Conservation (phyloP, 2,797 vertebrate genomes). For the Ptychobarbus kaznakovi region DNA sequence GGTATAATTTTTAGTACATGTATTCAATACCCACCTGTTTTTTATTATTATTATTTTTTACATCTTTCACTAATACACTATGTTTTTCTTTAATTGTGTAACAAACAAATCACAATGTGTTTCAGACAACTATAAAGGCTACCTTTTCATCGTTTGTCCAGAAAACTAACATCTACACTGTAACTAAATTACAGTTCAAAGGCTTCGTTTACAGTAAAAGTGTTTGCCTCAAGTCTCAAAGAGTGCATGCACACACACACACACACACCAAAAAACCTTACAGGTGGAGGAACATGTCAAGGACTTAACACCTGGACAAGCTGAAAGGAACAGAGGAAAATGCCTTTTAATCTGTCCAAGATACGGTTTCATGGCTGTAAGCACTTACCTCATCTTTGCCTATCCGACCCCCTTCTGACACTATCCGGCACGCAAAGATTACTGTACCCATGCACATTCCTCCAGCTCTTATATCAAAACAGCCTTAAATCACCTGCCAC, state of each 20-base stretch:
- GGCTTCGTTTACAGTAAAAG: constrained; percentile 21
- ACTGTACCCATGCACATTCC: constrained; percentile 59
- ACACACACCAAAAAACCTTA: constrained; percentile 40
- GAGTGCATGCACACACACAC: constrained; percentile 17
- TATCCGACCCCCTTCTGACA: constrained; percentile 50
- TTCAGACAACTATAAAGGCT: neutral
- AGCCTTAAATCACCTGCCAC: constrained; percentile 78
- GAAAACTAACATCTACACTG: neutral
- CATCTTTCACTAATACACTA: neutral
- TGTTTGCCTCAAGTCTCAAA: constrained; percentile 17
- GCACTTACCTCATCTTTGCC: constrained; percentile 81
- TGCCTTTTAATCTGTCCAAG: constrained; percentile 82
- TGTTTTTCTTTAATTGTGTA: neutral
- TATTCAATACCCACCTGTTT: neutral
- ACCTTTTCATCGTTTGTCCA: neutral
- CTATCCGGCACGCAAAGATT: constrained; percentile 51
- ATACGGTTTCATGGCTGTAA: constrained; percentile 84
- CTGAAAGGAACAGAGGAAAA: constrained; percentile 77
- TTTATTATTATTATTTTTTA: neutral
- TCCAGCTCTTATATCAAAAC: constrained; percentile 82
- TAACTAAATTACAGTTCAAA: constrained; percentile 29
- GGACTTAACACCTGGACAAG: constrained; percentile 77
- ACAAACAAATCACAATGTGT: neutral
- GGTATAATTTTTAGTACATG: neutral
- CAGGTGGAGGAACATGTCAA: constrained; percentile 40